Conservation (phyloP, 2,888 invertebrate species). For the Clunio marinus region DNA sequence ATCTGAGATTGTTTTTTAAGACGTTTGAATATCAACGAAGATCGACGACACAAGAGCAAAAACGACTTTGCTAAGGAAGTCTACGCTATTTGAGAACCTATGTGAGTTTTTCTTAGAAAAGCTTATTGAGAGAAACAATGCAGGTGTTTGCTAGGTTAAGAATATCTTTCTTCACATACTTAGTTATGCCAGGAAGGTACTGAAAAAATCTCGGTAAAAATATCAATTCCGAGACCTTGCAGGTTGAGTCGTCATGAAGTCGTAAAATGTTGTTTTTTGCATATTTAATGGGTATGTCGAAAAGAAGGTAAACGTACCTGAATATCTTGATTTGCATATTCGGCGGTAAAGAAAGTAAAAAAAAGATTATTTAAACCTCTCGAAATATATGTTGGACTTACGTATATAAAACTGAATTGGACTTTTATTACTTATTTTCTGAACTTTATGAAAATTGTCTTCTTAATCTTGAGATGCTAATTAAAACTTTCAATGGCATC, state of each 20-base stretch:
- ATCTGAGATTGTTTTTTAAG: background rate
- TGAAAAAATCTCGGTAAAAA: background rate
- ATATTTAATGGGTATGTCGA: conserved; percentile 32
- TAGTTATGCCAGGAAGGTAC: conserved; percentile 29
- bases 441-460: too few species aligned
- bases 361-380: too few species aligned
- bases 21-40: background rate
- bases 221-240: background rate
- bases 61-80: conserved; percentile 13
- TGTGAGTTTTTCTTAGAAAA: conserved; percentile 31
- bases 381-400: too few species aligned
- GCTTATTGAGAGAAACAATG: conserved; percentile 13
- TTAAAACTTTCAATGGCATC: too few species aligned
- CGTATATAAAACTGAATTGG: too few species aligned
- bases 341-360: too few species aligned
- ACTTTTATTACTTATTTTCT: too few species aligned
- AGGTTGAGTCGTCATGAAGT: conserved; percentile 6
- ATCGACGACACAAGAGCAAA: conserved; percentile 3
- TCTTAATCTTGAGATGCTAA: too few species aligned
- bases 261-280: conserved; percentile 35
- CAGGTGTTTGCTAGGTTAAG: conserved; percentile 24
- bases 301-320: background rate
- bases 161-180: conserved; percentile 7
- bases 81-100: conserved; percentile 32
- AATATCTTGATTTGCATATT: conserved; percentile 28